Conservation (phyloP, 2,113 vertebrate species). For the Struthio camelus region DNA sequence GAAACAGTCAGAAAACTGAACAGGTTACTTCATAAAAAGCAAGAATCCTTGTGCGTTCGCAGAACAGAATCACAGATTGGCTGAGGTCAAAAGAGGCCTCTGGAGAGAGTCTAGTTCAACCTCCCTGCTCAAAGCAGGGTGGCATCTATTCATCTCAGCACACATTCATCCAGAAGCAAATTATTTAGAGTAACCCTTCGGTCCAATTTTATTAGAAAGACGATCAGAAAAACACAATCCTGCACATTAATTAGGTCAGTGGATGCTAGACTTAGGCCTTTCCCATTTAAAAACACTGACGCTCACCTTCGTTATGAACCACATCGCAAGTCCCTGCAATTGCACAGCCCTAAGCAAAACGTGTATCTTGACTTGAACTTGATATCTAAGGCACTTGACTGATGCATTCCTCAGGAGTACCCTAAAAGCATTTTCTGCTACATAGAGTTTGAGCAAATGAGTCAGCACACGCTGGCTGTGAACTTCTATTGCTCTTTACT, state of each 20-base stretch:
- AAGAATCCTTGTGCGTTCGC: not conserved
- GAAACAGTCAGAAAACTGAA: not conserved
- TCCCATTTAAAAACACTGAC: not conserved
- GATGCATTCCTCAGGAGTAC: not conserved
- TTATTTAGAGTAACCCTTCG: not conserved
- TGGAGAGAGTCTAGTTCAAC: not conserved
- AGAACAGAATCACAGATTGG: not conserved
- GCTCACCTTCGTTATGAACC: not conserved
- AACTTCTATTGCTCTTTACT: not conserved
- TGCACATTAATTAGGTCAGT: not conserved
- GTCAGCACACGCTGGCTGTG: not conserved
- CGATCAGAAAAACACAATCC: not conserved
- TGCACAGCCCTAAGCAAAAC: not conserved
- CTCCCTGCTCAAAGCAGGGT: not conserved
- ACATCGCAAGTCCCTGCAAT: not conserved
- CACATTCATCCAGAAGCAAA: not conserved
- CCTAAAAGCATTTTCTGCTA: constrained; percentile 19
- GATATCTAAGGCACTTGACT: not conserved
- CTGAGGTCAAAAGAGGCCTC: not conserved
- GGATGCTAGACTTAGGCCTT: not conserved
- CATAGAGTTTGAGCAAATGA: not conserved
- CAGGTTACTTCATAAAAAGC: not conserved
- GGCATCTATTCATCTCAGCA: not conserved
- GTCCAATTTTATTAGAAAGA: not conserved
- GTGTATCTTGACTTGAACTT: not conserved